These are phyloP conservation scores for Callopanchax toddi DNA, from an alignment of 2,113 vertebrate genomes.

Conservation along the genomic window DNA sequence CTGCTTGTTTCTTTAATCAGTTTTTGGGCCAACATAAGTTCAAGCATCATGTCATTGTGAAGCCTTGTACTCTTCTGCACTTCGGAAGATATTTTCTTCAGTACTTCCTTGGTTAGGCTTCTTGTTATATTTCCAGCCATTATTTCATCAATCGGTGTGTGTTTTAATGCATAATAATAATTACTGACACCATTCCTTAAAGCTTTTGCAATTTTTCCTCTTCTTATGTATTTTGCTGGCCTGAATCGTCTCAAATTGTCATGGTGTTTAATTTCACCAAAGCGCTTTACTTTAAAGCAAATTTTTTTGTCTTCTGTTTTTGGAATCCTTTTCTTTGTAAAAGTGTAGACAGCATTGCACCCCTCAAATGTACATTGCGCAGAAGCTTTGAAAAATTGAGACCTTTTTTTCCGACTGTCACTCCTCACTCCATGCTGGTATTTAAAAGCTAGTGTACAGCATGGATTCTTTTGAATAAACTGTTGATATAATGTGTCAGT, in stretches of 20 bases:
- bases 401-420: not conserved
- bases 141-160: not conserved
- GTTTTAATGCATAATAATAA: not conserved
- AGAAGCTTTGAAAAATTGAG: not conserved
- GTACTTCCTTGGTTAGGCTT: not conserved
- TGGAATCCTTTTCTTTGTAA: not conserved
- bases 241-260: not conserved
- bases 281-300: not conserved
- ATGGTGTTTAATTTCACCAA: not conserved
- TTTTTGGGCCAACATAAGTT: not conserved
- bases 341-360: not conserved
- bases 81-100: slow-evolving; percentile 4
- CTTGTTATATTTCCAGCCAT: not conserved
- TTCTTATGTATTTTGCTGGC: not conserved
- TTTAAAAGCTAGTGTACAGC: not conserved
- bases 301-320: not conserved
- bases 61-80: not conserved
- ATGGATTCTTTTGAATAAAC: not conserved
- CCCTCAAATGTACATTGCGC: not conserved
- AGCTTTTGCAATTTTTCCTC: not conserved
- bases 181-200: not conserved
- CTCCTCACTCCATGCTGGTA: not conserved
- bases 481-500: not conserved
- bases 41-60: not conserved
- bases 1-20: not conserved